Percentiles rank a stretch among this genome's conserved stretches.
phyloP scores from a whole-genome alignment of 2,888 invertebrate species.

The Rutpela maculata region DNA sequence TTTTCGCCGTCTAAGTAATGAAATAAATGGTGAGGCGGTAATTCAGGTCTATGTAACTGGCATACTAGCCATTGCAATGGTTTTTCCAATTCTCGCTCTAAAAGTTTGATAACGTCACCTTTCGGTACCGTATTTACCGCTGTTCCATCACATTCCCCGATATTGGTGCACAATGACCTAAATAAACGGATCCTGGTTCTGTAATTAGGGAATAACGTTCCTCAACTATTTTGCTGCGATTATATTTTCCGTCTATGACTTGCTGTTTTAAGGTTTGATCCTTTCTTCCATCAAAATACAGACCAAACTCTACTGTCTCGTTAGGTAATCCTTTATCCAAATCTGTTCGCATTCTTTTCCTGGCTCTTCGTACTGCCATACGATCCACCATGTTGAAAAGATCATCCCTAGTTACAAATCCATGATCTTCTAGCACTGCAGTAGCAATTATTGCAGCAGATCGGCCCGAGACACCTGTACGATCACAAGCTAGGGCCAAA shows the following conservation, averaged over 20 bases:
- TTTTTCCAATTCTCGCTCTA: not conserved
- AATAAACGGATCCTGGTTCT: slow-evolving; percentile 10
- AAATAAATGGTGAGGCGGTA: not conserved
- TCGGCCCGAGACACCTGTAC: not conserved
- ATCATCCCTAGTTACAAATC: too few relatives aligned
- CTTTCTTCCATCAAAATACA: not conserved
- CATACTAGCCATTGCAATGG: slow-evolving; percentile 3
- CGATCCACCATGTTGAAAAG: slow-evolving; percentile 1
- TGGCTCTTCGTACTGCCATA: slow-evolving; percentile 4
- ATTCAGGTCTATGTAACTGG: not conserved
- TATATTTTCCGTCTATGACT: not conserved
- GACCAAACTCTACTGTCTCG: not conserved
- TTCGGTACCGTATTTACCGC: not conserved
- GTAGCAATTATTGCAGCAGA: not conserved
- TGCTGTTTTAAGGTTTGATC: not conserved
- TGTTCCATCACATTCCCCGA: slow-evolving; percentile 7
- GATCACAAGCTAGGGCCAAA: not conserved
- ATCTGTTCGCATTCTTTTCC: not conserved
- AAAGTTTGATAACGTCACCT: slow-evolving; percentile 8
- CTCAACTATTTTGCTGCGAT: not conserved
- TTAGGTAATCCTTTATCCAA: not conserved
- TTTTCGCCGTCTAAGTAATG: not conserved
- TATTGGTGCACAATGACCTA: slow-evolving; percentile 7
- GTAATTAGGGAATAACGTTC: not conserved
- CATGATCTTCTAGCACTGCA: slow-evolving; percentile 4